A percentile compares a stretch with the other conserved stretches of the same genome.
Evolutionary conservation across 2,888 invertebrate genomes (phyloP).

Genomic region (Amblyjoppa proteus): DNA sequence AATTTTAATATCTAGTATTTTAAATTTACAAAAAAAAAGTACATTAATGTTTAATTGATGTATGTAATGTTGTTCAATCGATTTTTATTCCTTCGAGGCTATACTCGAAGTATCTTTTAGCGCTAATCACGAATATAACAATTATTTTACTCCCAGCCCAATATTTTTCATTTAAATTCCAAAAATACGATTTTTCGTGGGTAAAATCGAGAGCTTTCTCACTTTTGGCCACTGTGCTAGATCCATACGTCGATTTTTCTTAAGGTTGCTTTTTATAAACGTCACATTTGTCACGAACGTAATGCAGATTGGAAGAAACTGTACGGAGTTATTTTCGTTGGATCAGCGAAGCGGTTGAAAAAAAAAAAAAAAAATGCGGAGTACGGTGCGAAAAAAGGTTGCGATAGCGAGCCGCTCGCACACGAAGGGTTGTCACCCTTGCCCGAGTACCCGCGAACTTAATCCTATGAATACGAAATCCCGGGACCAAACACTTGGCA

Average conservation of each 20-base stretch:
- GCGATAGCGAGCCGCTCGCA: slow-evolving; percentile 51
- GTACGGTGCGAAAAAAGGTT: slow-evolving; percentile 57
- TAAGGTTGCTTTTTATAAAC: not conserved
- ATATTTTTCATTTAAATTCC: too few relatives aligned
- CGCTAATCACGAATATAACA: too few relatives aligned
- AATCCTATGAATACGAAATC: slow-evolving; percentile 84
- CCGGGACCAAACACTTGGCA: slow-evolving; percentile 82
- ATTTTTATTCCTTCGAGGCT: too few relatives aligned
- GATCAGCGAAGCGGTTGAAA: not conserved
- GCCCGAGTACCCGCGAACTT: slow-evolving; percentile 60
- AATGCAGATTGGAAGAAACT: not conserved
- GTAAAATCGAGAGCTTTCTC: too few relatives aligned
- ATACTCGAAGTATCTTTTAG: too few relatives aligned
- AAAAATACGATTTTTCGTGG: too few relatives aligned
- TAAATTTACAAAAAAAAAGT: too few relatives aligned
- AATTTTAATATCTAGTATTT: too few relatives aligned
- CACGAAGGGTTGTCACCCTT: slow-evolving; percentile 71
- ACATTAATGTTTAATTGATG: too few relatives aligned
- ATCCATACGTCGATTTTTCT: not conserved
- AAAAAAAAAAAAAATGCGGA: not conserved
- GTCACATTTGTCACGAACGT: not conserved
- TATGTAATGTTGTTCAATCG: too few relatives aligned
- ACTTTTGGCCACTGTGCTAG: too few relatives aligned
- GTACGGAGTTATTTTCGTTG: not conserved
- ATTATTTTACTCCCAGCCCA: too few relatives aligned